These are phyloP conservation scores for Corvus hawaiiensis DNA, from an alignment of 2,113 vertebrate species.

Conservation along the genomic window DNA sequence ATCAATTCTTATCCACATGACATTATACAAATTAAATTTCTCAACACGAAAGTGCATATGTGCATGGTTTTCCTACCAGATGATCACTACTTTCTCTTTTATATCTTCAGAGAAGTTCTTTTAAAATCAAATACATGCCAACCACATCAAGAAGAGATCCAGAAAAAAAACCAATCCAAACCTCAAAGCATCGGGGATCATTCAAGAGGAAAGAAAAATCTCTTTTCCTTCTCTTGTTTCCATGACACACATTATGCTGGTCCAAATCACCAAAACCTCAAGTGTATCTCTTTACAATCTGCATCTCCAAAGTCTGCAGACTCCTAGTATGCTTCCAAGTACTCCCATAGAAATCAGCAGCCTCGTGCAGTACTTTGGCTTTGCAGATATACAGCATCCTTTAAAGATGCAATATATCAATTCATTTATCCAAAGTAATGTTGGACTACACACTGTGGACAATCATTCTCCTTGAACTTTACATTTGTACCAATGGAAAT, in stretches of 20 bases:
- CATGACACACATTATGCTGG: not conserved
- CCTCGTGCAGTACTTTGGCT: not conserved
- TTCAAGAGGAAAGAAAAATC: not conserved
- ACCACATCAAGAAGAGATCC: not conserved
- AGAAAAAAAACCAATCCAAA: not conserved
- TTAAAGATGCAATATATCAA: not conserved
- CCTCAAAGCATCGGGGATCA: constrained; percentile 8
- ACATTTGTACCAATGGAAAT: constrained; percentile 19
- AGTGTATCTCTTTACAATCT: not conserved
- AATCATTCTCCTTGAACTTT: not conserved
- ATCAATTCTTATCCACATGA: not conserved
- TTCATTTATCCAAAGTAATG: not conserved
- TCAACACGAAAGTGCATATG: not conserved
- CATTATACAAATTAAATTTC: not conserved
- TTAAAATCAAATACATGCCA: not conserved
- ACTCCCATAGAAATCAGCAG: not conserved
- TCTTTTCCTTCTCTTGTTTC: not conserved
- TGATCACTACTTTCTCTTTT: not conserved
- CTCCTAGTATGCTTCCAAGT: not conserved
- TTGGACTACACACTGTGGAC: not conserved
- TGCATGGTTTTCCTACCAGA: not conserved
- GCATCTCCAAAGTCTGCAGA: not conserved
- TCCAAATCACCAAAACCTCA: constrained; percentile 12
- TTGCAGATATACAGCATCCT: not conserved
- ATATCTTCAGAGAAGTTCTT: not conserved